A percentile compares a stretch with the other conserved stretches of the same genome.
phyloP scores from a whole-genome alignment of 1,140 invertebrate genomes.

The Pseudoatta argentina region DNA sequence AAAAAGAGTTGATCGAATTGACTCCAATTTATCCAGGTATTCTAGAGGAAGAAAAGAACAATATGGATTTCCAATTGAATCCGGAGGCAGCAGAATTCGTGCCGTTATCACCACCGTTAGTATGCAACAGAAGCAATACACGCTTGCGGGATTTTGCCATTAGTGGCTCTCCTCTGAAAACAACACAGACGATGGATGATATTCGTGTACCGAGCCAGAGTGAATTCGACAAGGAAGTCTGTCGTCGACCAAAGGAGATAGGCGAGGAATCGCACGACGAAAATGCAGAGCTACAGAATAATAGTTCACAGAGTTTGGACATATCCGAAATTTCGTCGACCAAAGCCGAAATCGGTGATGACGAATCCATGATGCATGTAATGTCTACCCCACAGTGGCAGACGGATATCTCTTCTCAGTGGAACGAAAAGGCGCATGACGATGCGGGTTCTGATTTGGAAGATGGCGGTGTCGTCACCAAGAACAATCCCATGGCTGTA shows the following conservation, averaged over 20 bases:
- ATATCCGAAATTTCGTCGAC: constrained; percentile 86
- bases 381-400: constrained; percentile 75
- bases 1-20: background rate
- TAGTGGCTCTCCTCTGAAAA: constrained; percentile 89
- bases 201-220: constrained; percentile 88
- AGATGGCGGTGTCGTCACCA: constrained; percentile 77
- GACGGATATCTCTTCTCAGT: constrained; percentile 69
- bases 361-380: constrained; percentile 82
- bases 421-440: constrained; percentile 69
- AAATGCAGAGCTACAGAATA: background rate
- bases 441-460: constrained; percentile 71
- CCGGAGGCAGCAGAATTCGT: constrained; percentile 92
- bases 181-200: constrained; percentile 87
- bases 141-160: constrained; percentile 86
- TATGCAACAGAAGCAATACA: constrained; percentile 39
- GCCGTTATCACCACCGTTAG: constrained; percentile 86
- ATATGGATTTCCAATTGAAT: constrained; percentile 91
- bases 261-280: constrained; percentile 81
- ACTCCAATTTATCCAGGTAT: too few relatives aligned
- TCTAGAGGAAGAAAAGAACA: constrained; percentile 78
- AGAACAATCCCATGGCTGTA: constrained; percentile 89
- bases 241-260: constrained; percentile 86
- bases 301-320: constrained; percentile 76
- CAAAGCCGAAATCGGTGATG: constrained; percentile 85
- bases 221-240: constrained; percentile 89